A percentile compares a stretch with the other conserved stretches of the same genome.
Conservation (phyloP, 2,888 invertebrate species). For the Aphidius colemani region DNA sequence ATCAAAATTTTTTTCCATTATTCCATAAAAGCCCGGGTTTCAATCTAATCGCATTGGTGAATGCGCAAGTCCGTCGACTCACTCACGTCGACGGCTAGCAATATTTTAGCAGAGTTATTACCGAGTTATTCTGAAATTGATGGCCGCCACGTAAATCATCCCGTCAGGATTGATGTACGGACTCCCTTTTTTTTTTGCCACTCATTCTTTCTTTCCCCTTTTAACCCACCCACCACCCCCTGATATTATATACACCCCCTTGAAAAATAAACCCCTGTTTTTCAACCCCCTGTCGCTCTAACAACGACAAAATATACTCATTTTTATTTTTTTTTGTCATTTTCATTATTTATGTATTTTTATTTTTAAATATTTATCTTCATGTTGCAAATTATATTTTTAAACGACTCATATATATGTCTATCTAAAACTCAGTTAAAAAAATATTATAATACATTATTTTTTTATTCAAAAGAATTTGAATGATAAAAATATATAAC, state of each 20-base stretch:
- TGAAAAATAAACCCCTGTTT: conserved; percentile 17
- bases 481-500: conserved; percentile 3
- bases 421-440: neutral
- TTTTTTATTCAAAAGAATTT: neutral
- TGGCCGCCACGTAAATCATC: conserved; percentile 53
- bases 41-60: conserved; percentile 36
- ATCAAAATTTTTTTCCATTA: conserved; percentile 35
- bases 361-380: neutral
- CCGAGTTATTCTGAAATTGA: conserved; percentile 54
- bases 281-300: conserved; percentile 22
- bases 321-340: conserved; percentile 9
- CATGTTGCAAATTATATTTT: too few species aligned
- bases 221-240: conserved; percentile 26
- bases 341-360: neutral
- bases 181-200: conserved; percentile 32
- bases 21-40: conserved; percentile 32
- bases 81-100: conserved; percentile 38
- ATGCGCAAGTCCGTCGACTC: conserved; percentile 29
- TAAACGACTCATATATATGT: too few species aligned
- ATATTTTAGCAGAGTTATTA: conserved; percentile 51
- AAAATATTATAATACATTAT: neutral
- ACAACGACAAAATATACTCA: conserved; percentile 9
- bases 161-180: conserved; percentile 51
- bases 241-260: conserved; percentile 18
- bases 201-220: conserved; percentile 29